phyloP scores from a whole-genome alignment of 2,888 invertebrate genomes.

The Pristionchus japonicus region DNA sequence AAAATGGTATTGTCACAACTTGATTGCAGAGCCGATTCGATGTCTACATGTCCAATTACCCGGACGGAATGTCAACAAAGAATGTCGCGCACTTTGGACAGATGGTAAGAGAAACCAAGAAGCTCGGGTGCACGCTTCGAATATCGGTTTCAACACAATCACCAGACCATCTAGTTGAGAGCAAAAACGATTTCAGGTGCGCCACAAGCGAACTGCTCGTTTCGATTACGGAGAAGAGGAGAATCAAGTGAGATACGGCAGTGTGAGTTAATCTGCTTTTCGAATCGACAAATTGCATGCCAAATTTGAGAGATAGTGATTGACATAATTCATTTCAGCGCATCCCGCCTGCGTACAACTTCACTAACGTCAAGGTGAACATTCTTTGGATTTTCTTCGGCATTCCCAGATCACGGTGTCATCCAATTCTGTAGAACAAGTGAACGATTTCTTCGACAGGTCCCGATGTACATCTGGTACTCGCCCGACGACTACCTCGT shows the following conservation, averaged over 20 bases:
- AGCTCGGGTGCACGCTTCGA: too few relatives aligned
- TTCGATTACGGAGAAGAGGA: slow-evolving; percentile 39
- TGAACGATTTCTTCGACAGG: neutral
- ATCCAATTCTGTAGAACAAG: neutral
- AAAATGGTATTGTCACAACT: neutral
- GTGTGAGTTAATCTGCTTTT: neutral
- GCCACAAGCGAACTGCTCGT: slow-evolving; percentile 19
- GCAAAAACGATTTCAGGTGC: neutral
- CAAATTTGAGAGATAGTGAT: neutral
- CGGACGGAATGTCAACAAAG: slow-evolving; percentile 39
- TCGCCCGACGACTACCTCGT: neutral
- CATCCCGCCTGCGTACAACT: slow-evolving; percentile 35
- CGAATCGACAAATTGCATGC: neutral
- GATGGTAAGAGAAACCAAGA: slow-evolving; percentile 22
- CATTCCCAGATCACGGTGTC: neutral
- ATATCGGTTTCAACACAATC: neutral
- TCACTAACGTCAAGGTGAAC: neutral
- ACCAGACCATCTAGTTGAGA: neutral
- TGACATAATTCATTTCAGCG: neutral
- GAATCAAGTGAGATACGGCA: slow-evolving; percentile 33
- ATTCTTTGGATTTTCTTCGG: neutral
- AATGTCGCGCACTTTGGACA: slow-evolving; percentile 40
- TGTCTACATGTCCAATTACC: slow-evolving; percentile 37
- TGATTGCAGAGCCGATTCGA: neutral
- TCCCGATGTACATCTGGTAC: slow-evolving; percentile 44